phyloP scores from a whole-genome alignment of 2,113 vertebrate genomes.

The Emydocephalus ijimae region DNA sequence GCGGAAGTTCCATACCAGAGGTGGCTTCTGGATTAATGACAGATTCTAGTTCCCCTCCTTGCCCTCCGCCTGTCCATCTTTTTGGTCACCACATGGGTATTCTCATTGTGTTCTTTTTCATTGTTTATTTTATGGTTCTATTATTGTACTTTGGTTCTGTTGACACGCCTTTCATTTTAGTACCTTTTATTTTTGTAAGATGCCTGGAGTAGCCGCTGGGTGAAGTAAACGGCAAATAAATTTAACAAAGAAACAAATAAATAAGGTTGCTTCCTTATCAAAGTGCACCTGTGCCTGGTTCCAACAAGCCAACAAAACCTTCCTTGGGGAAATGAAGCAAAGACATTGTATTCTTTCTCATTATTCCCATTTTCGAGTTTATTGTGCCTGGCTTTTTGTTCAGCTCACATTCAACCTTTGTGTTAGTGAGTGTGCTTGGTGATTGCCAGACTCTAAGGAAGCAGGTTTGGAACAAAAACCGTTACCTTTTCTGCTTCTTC shows the following conservation, averaged over 20 bases:
- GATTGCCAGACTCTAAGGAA: not conserved
- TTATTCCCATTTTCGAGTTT: not conserved
- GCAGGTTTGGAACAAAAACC: not conserved
- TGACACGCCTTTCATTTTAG: not conserved
- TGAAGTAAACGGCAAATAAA: not conserved
- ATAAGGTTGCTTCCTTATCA: not conserved
- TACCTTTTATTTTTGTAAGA: not conserved
- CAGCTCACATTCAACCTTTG: not conserved
- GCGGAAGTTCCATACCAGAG: too few species aligned
- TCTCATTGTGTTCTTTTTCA: not conserved
- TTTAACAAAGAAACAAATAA: not conserved
- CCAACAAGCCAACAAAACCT: not conserved
- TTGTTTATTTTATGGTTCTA: not conserved
- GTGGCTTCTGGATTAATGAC: not conserved
- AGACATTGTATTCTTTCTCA: not conserved
- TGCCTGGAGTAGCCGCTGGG: not conserved
- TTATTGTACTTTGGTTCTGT: not conserved
- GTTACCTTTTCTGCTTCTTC: slow-evolving; percentile 94
- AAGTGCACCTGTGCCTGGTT: not conserved
- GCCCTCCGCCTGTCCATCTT: not conserved
- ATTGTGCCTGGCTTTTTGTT: not conserved
- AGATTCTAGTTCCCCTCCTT: not conserved
- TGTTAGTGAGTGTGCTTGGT: not conserved
- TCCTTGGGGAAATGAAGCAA: not conserved
- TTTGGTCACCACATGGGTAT: not conserved